Evolutionary conservation across 2,888 invertebrate genomes (phyloP).

Genomic region (Scrobipalpa costella): DNA sequence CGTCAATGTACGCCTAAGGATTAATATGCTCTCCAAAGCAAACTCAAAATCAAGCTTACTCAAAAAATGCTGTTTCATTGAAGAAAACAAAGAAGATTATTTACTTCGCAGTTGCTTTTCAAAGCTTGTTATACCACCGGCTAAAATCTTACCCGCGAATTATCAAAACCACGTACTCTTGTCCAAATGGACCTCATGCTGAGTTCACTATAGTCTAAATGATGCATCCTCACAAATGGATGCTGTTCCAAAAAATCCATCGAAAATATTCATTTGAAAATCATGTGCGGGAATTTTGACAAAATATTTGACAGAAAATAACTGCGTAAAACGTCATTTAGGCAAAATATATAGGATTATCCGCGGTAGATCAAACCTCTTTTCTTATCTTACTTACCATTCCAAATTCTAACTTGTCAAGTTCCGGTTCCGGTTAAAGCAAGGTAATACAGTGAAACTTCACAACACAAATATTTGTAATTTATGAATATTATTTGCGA

Average conservation of each 20-base stretch:
- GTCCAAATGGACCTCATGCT: constrained; percentile 65
- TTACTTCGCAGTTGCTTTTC: background rate
- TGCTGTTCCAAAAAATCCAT: constrained; percentile 17
- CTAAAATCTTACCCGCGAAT: constrained; percentile 9
- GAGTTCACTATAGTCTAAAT: constrained; percentile 33
- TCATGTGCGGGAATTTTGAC: constrained; percentile 31
- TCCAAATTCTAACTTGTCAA: background rate
- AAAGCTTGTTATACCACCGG: background rate
- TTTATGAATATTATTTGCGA: background rate
- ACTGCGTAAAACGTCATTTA: background rate
- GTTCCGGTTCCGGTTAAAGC: background rate
- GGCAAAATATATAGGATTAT: background rate
- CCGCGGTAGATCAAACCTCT: background rate
- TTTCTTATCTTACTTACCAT: background rate
- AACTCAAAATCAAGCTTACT: no score
- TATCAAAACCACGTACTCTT: constrained; percentile 49
- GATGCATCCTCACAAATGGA: constrained; percentile 11
- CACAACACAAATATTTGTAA: background rate
- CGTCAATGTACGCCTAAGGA: no score
- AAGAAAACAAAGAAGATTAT: background rate
- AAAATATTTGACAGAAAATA: constrained; percentile 20
- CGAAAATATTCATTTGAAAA: constrained; percentile 2
- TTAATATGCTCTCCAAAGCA: no score
- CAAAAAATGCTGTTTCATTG: background rate
- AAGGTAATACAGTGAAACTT: background rate